Percentiles rank a stretch among this genome's conserved stretches.
Evolutionary conservation across 2,113 vertebrate genomes (phyloP).

Genomic region (Sturnus vulgaris): DNA sequence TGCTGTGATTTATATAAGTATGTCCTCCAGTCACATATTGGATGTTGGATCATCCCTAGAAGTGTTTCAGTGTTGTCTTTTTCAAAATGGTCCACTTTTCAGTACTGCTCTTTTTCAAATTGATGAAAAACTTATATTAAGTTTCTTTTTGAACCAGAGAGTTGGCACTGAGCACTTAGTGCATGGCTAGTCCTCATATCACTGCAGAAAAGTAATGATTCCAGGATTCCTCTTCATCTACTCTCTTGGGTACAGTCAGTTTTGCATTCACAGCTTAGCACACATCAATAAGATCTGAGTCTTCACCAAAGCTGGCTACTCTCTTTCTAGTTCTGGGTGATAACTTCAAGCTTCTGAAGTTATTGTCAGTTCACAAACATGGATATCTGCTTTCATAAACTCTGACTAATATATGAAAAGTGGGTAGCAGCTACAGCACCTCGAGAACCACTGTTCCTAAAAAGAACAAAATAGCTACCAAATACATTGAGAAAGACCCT

Average conservation of each 20-base stretch:
- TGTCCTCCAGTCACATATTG: background rate
- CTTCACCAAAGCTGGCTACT: background rate
- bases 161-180: background rate
- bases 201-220: background rate
- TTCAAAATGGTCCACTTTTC: background rate
- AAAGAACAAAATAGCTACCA: background rate
- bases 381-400: background rate
- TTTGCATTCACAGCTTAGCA: background rate
- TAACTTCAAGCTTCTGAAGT: background rate
- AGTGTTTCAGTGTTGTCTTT: background rate
- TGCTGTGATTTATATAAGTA: background rate
- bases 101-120: background rate
- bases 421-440: background rate
- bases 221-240: background rate
- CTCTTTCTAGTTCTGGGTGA: background rate
- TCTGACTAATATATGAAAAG: background rate
- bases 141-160: background rate
- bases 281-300: background rate
- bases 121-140: background rate
- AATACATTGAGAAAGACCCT: background rate
- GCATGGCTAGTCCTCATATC: background rate
- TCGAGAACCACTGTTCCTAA: background rate
- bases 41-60: background rate
- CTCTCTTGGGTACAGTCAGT: background rate
- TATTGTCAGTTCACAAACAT: background rate